Conservation (phyloP, 2,113 vertebrate genomes). For the Myotis brandtii region DNA sequence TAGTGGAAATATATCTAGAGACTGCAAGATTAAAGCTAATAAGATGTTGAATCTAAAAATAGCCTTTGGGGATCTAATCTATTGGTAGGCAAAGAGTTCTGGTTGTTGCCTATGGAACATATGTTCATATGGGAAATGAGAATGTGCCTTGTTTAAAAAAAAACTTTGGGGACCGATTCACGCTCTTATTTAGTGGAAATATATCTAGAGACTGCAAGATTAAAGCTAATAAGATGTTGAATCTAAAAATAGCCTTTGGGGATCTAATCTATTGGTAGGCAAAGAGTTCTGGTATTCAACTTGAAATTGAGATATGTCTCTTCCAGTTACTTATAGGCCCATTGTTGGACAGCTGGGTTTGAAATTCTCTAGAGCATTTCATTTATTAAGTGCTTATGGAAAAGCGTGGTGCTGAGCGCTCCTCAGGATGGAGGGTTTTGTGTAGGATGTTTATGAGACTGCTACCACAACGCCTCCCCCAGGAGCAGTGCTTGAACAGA, state of each 20-base stretch:
- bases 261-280: background rate
- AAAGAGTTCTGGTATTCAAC: background rate
- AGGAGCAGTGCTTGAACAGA: background rate
- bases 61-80: background rate
- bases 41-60: slow-evolving; percentile 23
- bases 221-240: background rate
- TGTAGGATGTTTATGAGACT: background rate
- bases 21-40: background rate
- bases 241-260: slow-evolving; percentile 28
- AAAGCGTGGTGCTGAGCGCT: background rate
- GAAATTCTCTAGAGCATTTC: background rate
- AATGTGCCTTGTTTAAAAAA: background rate
- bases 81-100: background rate
- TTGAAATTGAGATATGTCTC: slow-evolving; percentile 27
- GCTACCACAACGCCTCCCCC: background rate
- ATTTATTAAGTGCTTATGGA: background rate
- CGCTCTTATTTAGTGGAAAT: background rate
- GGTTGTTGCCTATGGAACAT: background rate
- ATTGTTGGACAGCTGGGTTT: background rate
- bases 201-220: background rate
- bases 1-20: background rate
- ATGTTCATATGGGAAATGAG: background rate
- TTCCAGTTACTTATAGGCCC: slow-evolving; percentile 37
- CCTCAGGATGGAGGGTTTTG: background rate
- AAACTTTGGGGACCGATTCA: background rate